These are phyloP conservation scores for Hypsibius dujardini DNA, from an alignment of 1,140 invertebrate species.

Conservation along the genomic window DNA sequence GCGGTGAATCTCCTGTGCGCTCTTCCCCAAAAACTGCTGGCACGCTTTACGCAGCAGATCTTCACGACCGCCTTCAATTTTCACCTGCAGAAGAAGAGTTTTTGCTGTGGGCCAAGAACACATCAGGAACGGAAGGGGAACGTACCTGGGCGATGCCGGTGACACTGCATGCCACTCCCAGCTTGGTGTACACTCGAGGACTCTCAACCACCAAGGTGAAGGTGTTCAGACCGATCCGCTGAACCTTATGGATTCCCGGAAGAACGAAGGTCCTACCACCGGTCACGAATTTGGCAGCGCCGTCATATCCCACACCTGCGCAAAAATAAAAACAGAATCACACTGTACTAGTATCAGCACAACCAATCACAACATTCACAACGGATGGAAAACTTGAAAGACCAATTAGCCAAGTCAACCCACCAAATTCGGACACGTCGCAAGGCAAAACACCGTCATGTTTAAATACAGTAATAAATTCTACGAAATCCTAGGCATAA, in stretches of 20 bases:
- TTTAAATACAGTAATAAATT: too few relatives aligned
- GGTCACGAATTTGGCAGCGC: slow-evolving; percentile 48
- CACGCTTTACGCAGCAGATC: slow-evolving; percentile 90
- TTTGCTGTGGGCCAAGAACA: background rate
- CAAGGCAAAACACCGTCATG: too few relatives aligned
- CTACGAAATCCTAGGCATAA: too few relatives aligned
- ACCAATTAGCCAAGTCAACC: too few relatives aligned
- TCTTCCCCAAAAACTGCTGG: slow-evolving; percentile 86
- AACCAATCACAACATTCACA: too few relatives aligned
- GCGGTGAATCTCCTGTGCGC: slow-evolving; percentile 67
- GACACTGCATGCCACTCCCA: slow-evolving; percentile 88
- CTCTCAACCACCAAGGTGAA: slow-evolving; percentile 35
- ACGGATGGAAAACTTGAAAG: too few relatives aligned
- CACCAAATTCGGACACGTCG: too few relatives aligned
- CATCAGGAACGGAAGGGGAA: background rate
- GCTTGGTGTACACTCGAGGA: slow-evolving; percentile 69
- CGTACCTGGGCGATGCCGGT: slow-evolving; percentile 83
- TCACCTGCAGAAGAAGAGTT: slow-evolving; percentile 46
- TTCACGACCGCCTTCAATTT: slow-evolving; percentile 89
- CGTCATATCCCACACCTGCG: slow-evolving; percentile 26
- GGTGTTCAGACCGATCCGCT: slow-evolving; percentile 44
- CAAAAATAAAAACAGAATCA: background rate
- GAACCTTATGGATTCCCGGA: slow-evolving; percentile 80
- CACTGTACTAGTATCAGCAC: too few relatives aligned
- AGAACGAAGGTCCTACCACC: slow-evolving; percentile 90